Evolutionary conservation across 1,140 invertebrate species (phyloP), one percentile per base, ranked within the genome.

Genomic region (Polypedilum vanderplanki): DNA sequence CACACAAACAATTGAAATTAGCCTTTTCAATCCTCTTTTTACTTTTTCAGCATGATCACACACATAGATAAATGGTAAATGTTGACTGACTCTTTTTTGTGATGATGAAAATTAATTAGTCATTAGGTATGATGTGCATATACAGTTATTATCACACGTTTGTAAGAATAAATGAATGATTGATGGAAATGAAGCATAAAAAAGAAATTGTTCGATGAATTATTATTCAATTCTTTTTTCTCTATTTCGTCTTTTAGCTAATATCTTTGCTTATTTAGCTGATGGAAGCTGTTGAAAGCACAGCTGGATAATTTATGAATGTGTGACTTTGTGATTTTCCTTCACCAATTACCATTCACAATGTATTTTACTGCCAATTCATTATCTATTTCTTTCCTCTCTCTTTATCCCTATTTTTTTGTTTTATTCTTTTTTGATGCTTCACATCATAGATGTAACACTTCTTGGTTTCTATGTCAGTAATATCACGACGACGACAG

Each of bases 251-350:
- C n/a, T 57, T 57, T 57, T 57, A 57, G 4, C 24, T 33, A 33
- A 33, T 33, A 57, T 57, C 4, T n/a, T 12, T 57, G 12, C 46
- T 57, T n/a, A 57, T 57, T 57, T 12, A 57, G 46, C n/a, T n/a
- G 9, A 57, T 57, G 46, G 46, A 57, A 57, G 46, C 46, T 57
- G 46, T 57, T 57, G 46, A 57, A 57, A 57, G 46, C 46, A n/a
- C 46, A 57, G 46, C n/a, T 57, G 46, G 46, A 57, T 57, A 57
- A 57, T 57, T 57, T 57, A 57, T 57, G 46, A 57, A 57, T 57
- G 46, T 57, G 46, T 15, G 46, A 57, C 46, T 57, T 57, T 57
- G 46, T 15, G 46, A 57, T 57, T 57, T 57, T 57, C n/a, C 9
- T 57, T 57, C 3, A 12, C 46, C 46, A 57, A 57, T 9, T 12